Percentiles rank a stretch among this genome's conserved stretches.
These are phyloP conservation scores for Rhopalosiphum nymphaeae DNA, from an alignment of 2,888 invertebrate species.

Conservation along the genomic window DNA sequence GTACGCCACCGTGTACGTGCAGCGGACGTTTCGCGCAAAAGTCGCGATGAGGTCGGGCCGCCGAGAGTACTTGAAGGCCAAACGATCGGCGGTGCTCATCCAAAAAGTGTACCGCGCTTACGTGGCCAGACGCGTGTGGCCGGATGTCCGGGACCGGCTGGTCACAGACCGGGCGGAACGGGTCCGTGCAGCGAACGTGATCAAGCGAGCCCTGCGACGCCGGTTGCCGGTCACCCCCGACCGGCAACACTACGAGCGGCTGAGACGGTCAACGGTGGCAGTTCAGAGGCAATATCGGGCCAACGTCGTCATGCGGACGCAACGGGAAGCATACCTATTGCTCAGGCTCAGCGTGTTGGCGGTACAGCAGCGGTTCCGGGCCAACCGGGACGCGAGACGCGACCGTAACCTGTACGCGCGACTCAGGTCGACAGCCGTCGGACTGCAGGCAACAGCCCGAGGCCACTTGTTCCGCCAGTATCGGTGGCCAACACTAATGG, in stretches of 20 bases:
- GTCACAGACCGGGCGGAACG: background rate
- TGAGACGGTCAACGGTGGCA: background rate
- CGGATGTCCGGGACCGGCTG: background rate
- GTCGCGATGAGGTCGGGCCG: background rate
- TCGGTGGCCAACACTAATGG: background rate
- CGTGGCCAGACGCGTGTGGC: slow-evolving; percentile 11
- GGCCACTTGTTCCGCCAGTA: background rate
- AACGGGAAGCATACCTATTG: background rate
- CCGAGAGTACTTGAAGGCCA: slow-evolving; percentile 21
- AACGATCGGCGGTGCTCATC: slow-evolving; percentile 32
- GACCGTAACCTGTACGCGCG: background rate
- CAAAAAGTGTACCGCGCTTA: slow-evolving; percentile 59
- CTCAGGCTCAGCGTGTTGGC: slow-evolving; percentile 26
- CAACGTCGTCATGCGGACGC: background rate
- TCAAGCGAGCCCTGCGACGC: background rate
- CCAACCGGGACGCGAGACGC: background rate
- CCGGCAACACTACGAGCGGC: background rate
- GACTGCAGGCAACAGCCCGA: slow-evolving; percentile 34
- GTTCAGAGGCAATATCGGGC: slow-evolving; percentile 61
- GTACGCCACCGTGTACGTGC: slow-evolving; percentile 51
- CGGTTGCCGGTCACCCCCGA: slow-evolving; percentile 5
- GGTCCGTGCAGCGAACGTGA: background rate
- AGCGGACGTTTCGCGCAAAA: slow-evolving; percentile 63
- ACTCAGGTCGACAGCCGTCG: background rate
- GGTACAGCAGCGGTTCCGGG: slow-evolving; percentile 58